Evolutionary conservation across 64 coral and sea anemone species (phyloP).

Genomic region (Stichodactyla mertensii): DNA sequence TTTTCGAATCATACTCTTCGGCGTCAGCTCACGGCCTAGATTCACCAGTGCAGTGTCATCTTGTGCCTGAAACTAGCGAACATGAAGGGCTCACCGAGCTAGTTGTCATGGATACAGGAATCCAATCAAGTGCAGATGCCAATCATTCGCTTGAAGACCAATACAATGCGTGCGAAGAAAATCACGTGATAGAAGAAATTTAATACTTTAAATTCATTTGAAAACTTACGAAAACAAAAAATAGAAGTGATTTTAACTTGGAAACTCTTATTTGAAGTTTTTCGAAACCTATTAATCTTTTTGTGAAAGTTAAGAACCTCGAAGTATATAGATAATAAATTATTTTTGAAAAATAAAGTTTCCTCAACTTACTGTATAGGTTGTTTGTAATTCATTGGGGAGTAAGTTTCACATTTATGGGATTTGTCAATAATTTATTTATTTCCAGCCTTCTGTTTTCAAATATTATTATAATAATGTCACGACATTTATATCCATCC

Average conservation of each 20-base stretch:
- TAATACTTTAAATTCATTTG: not conserved
- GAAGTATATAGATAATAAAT: too few relatives aligned
- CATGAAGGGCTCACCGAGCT: not conserved
- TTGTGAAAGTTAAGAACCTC: too few relatives aligned
- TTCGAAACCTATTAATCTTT: not conserved
- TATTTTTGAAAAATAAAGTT: too few relatives aligned
- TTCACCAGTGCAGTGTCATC: not conserved
- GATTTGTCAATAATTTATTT: not conserved
- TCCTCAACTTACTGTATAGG: too few relatives aligned
- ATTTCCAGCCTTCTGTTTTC: not conserved
- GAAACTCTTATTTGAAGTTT: not conserved
- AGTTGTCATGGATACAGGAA: constrained; percentile 8
- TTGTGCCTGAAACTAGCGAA: not conserved
- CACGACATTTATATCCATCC: not conserved
- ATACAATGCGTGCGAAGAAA: not conserved
- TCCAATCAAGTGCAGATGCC: constrained; percentile 16
- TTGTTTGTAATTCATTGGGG: too few relatives aligned
- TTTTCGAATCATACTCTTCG: not conserved
- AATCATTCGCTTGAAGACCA: not conserved
- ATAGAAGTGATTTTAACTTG: not conserved
- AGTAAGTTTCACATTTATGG: too few relatives aligned
- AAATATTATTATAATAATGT: not conserved
- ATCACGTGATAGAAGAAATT: not conserved
- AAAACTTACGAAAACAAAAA: not conserved
- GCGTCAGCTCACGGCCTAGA: not conserved